Evolutionary conservation across 1,140 invertebrate genomes (phyloP).

Genomic region (Drosophila miranda): DNA sequence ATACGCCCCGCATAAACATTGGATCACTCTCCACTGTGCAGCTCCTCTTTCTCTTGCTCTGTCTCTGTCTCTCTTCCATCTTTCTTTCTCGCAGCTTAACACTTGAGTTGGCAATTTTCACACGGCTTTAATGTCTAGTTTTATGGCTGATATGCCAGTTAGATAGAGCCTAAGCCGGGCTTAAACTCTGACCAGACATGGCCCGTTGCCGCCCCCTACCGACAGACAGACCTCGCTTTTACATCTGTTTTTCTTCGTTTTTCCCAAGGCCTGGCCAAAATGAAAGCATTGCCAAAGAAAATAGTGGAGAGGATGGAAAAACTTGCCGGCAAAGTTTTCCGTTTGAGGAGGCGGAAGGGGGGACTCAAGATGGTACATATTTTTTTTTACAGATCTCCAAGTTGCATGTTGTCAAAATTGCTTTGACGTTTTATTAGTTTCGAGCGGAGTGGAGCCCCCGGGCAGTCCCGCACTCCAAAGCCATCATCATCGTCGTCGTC

Average conservation of each 20-base stretch:
- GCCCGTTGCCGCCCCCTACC: neutral
- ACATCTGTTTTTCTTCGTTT: neutral
- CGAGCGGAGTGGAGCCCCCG: constrained; percentile 25
- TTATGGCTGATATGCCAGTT: constrained; percentile 56
- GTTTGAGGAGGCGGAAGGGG: constrained; percentile 20
- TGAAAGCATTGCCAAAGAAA: constrained; percentile 56
- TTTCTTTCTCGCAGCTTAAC: constrained; percentile 19
- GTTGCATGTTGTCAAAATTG: constrained; percentile 72
- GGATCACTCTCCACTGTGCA: neutral
- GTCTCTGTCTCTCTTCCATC: neutral
- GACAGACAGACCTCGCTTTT: neutral
- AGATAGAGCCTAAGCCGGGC: constrained; percentile 59
- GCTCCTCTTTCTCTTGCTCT: neutral
- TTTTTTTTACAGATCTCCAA: constrained; percentile 40
- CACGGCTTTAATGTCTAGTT: constrained; percentile 63
- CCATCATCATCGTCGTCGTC: constrained; percentile 33
- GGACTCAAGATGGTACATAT: constrained; percentile 38
- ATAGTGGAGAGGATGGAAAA: constrained; percentile 34
- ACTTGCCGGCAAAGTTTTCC: constrained; percentile 58
- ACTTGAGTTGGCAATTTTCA: constrained; percentile 53
- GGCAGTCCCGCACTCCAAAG: constrained; percentile 42
- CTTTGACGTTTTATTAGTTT: constrained; percentile 80
- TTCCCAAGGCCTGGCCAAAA: constrained; percentile 24
- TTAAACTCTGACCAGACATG: constrained; percentile 22
- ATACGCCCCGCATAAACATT: too few species aligned